Conservation (phyloP, 2,888 invertebrate genomes). For the Plebejus argus region DNA sequence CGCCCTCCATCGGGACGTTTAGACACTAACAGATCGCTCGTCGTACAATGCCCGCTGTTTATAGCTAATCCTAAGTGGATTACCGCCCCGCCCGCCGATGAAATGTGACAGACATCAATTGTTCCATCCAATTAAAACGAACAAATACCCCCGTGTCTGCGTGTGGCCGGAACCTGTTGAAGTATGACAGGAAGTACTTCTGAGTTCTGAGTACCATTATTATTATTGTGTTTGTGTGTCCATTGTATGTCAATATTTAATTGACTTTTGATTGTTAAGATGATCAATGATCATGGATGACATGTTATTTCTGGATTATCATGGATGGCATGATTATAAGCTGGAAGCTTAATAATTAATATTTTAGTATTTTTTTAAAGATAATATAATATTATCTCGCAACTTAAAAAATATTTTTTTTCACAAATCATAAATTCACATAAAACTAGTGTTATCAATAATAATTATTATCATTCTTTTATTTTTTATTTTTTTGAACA, state of each 20-base stretch:
- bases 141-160: neutral
- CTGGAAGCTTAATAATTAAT: too few relatives aligned
- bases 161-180: slow-evolving; percentile 11
- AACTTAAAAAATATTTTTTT: too few relatives aligned
- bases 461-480: too few relatives aligned
- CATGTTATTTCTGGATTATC: too few relatives aligned
- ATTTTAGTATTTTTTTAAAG: too few relatives aligned
- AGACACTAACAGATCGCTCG: slow-evolving; percentile 75
- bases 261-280: neutral
- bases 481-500: neutral
- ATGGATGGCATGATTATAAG: too few relatives aligned
- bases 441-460: too few relatives aligned
- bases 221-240: neutral
- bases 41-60: slow-evolving; percentile 72
- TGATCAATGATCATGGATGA: neutral
- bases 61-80: slow-evolving; percentile 77
- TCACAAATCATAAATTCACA: too few relatives aligned
- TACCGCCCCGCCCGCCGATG: slow-evolving; percentile 57
- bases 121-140: slow-evolving; percentile 40
- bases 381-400: too few relatives aligned
- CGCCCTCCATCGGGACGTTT: slow-evolving; percentile 55
- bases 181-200: neutral
- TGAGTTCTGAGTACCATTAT: neutral
- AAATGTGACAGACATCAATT: slow-evolving; percentile 43
- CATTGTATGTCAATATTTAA: neutral